These are phyloP conservation scores for Emydoidea blandingii DNA, from an alignment of 2,797 vertebrate genomes.

Conservation along the genomic window DNA sequence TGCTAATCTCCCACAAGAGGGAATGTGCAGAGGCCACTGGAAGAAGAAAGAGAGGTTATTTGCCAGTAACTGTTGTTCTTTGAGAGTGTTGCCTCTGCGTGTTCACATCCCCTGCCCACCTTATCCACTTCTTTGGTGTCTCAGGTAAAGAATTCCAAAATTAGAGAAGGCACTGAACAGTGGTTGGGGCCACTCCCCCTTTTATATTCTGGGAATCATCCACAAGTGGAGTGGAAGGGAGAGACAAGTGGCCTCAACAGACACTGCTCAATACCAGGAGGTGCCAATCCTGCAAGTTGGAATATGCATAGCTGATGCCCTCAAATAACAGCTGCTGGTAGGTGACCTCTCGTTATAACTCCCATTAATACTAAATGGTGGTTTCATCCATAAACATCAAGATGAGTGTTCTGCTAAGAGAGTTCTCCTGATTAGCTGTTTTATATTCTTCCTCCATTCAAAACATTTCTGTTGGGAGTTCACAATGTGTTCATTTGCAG, in stretches of 20 bases:
- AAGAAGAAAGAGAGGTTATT: background rate
- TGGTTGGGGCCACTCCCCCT: background rate
- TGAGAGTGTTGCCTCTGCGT: background rate
- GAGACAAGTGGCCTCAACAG: background rate
- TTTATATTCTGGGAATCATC: background rate
- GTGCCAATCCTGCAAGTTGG: background rate
- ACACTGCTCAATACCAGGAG: background rate
- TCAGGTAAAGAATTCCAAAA: background rate
- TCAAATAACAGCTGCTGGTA: background rate
- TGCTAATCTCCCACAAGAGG: background rate
- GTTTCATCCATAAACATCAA: background rate
- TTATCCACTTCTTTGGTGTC: background rate
- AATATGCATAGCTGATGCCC: background rate
- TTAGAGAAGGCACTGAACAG: background rate
- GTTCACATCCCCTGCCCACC: background rate
- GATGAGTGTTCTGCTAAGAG: background rate
- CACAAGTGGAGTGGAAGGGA: background rate
- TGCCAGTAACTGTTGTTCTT: background rate
- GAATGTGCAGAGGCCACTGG: background rate
- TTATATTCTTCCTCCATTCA: background rate
- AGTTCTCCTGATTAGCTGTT: background rate
- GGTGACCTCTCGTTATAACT: background rate
- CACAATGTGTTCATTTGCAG: background rate
- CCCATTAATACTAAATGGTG: background rate
- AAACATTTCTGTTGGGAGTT: background rate